These are phyloP conservation scores for Morone saxatilis DNA, from an alignment of 2,113 vertebrate genomes.

Conservation along the genomic window DNA sequence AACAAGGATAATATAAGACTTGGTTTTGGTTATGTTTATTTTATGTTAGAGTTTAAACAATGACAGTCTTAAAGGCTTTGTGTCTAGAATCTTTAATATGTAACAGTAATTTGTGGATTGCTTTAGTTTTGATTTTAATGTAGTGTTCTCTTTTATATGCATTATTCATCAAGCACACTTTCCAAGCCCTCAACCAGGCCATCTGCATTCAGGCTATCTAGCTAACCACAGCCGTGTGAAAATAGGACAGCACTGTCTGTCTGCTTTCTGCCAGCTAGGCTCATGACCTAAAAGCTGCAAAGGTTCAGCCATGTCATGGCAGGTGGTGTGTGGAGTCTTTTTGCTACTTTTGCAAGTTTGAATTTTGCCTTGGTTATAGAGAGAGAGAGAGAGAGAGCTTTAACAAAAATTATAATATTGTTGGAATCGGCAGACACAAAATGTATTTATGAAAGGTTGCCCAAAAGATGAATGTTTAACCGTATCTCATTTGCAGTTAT, in stretches of 20 bases:
- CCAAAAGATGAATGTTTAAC: slow-evolving; percentile 55
- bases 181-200: slow-evolving; percentile 56
- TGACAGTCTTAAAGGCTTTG: background rate
- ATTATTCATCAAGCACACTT: slow-evolving; percentile 65
- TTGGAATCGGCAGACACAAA: slow-evolving; percentile 8
- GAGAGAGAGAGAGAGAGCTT: background rate
- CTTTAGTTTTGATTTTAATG: slow-evolving; percentile 35
- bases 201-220: slow-evolving; percentile 60
- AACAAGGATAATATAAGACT: background rate
- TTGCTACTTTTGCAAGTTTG: slow-evolving; percentile 12
- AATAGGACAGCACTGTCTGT: slow-evolving; percentile 57
- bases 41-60: slow-evolving; percentile 10
- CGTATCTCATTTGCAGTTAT: slow-evolving; percentile 46
- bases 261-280: slow-evolving; percentile 43
- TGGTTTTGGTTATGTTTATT: slow-evolving; percentile 23
- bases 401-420: background rate
- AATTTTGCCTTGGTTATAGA: background rate
- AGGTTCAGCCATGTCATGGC: slow-evolving; percentile 24
- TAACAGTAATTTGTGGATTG: slow-evolving; percentile 25
- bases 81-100: slow-evolving; percentile 18
- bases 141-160: slow-evolving; percentile 40
- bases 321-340: slow-evolving; percentile 46
- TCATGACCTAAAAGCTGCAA: slow-evolving; percentile 24
- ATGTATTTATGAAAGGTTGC: slow-evolving; percentile 28
- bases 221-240: slow-evolving; percentile 50